Evolutionary conservation across 1,140 invertebrate genomes (phyloP).

Genomic region (Cotesia glomerata): DNA sequence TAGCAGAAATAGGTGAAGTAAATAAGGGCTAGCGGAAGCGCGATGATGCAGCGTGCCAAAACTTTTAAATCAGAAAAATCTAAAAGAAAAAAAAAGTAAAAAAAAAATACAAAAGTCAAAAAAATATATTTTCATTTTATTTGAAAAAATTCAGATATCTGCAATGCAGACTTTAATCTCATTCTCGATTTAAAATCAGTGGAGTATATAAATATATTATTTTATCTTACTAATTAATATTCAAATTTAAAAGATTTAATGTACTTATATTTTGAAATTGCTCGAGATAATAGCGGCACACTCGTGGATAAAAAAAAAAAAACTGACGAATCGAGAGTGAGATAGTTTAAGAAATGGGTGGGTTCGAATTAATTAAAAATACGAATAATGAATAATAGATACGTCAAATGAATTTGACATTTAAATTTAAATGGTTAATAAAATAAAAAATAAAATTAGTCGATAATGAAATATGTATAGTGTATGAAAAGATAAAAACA

Average conservation of each 20-base stretch:
- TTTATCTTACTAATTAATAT: background rate
- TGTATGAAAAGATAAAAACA: slow-evolving; percentile 7
- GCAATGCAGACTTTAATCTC: slow-evolving; percentile 9
- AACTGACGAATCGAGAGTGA: background rate
- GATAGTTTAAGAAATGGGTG: slow-evolving; percentile 4
- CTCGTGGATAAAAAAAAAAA: background rate
- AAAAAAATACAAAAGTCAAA: background rate
- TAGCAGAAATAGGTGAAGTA: too few species aligned
- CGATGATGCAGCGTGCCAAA: slow-evolving; percentile 13
- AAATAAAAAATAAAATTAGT: slow-evolving; percentile 12
- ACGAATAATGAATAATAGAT: too few species aligned
- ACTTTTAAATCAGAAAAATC: slow-evolving; percentile 3
- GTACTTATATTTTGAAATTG: slow-evolving; percentile 20
- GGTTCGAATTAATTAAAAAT: background rate
- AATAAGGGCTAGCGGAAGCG: slow-evolving; percentile 1
- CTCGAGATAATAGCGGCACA: slow-evolving; percentile 22
- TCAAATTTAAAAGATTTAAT: background rate
- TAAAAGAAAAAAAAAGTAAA: background rate
- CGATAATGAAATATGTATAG: slow-evolving; percentile 24
- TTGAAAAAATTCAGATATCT: background rate
- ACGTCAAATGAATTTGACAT: background rate
- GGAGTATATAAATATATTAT: too few species aligned
- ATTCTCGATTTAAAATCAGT: slow-evolving; percentile 9
- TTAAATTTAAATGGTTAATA: background rate
- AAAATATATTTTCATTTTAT: background rate